These are phyloP conservation scores for Rallus crepitans DNA, from an alignment of 2,797 vertebrate genomes.

Conservation along the genomic window DNA sequence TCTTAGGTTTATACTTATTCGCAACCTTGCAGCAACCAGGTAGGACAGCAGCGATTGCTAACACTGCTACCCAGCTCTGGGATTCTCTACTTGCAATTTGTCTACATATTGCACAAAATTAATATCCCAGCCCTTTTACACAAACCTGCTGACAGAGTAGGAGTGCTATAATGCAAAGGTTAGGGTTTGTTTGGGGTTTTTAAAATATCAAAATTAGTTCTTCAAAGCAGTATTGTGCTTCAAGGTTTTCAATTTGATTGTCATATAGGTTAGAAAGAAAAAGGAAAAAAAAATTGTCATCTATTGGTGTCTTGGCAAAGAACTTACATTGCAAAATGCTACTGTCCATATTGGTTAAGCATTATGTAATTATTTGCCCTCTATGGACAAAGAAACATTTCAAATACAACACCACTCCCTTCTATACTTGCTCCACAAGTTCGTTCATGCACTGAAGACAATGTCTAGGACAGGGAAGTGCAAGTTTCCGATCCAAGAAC, in stretches of 20 bases:
- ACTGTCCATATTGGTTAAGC: not conserved
- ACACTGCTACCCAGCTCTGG: not conserved
- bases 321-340: not conserved
- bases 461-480: accelerated
- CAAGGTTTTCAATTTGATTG: not conserved
- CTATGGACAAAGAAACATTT: not conserved
- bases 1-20: constrained; percentile 24
- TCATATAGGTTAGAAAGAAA: not conserved
- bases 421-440: not conserved
- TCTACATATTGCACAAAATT: not conserved
- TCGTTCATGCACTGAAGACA: not conserved
- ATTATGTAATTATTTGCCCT: not conserved
- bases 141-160: not conserved
- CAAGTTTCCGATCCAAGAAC: not conserved
- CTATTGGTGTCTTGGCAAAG: not conserved
- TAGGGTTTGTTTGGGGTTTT: not conserved
- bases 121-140: not conserved
- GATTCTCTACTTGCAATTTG: not conserved
- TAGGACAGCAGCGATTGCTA: not conserved
- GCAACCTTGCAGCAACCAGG: not conserved
- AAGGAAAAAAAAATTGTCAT: accelerated
- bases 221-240: not conserved
- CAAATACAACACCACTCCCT: not conserved
- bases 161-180: not conserved
- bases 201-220: not conserved